phyloP scores from a whole-genome alignment of 2,797 vertebrate genomes.

The Salmo trutta region DNA sequence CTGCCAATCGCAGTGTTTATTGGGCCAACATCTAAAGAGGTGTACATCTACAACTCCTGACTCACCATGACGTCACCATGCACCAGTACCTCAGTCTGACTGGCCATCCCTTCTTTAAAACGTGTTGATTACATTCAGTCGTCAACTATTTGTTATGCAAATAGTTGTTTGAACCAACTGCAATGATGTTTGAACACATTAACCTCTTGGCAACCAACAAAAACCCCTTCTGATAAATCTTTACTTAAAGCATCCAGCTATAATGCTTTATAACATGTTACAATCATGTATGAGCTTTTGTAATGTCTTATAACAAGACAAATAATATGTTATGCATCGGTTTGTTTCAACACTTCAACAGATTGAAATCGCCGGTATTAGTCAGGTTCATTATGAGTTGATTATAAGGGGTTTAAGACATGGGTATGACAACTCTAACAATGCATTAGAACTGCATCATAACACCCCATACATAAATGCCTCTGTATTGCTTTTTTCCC shows the following conservation, averaged over 20 bases:
- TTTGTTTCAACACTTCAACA: too few relatives aligned
- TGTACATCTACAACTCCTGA: constrained; percentile 9
- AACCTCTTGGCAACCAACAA: constrained; percentile 51
- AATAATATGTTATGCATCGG: too few relatives aligned
- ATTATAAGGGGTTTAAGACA: constrained; percentile 32
- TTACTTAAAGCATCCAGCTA: too few relatives aligned
- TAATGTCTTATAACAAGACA: too few relatives aligned
- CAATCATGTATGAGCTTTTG: too few relatives aligned
- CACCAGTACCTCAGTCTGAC: constrained; percentile 40
- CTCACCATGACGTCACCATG: constrained; percentile 58
- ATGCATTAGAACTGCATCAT: background rate
- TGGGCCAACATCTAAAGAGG: constrained; percentile 37
- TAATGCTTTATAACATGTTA: too few relatives aligned
- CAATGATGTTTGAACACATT: constrained; percentile 66
- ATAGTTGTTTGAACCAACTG: constrained; percentile 58
- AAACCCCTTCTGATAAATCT: constrained; percentile 31
- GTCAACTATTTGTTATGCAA: constrained; percentile 66
- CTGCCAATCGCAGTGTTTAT: too few relatives aligned
- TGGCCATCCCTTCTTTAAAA: constrained; percentile 38
- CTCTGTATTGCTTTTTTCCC: constrained; percentile 54
- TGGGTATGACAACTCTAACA: background rate
- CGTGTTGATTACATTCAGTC: constrained; percentile 48
- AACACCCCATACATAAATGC: constrained; percentile 29
- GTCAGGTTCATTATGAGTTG: too few relatives aligned
- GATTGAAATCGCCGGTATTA: too few relatives aligned